Base-by-base conservation (phyloP, 92 coral and sea anemone species). In the Zoanthus solanderi region DNA sequence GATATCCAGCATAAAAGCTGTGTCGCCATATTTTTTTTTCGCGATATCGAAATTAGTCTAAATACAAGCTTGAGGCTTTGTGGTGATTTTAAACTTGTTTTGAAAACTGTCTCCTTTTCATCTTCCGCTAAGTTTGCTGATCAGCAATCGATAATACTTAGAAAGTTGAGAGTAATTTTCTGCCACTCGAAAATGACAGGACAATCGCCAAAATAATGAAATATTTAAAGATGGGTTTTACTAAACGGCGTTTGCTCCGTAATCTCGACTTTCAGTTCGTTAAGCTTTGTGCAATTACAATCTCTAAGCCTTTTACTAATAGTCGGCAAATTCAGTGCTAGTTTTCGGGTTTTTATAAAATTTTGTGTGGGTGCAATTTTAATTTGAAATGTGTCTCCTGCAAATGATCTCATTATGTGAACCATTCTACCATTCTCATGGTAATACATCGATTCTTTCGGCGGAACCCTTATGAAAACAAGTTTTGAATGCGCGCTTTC, bases 391-490 rank as follows among this genome's bases (percentile, higher is more conserved):
- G 88, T 90, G 87, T 87, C 79, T 83, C 88, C 47, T 89, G 81
- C 92, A 95, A 91, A 93, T 88, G 96, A 91, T 93, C 96, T 90
- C 91, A 95, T 95, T 95, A 90, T 83, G 8, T 73, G 42, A 81
- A 89, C 63, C 85, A 88, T 95, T 88, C 75, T 72, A 61, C 93
- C 74, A 91, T 90, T 95, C 87, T 89, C 79, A 95, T 91, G 96
- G 52, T 85, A 90, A 95, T 95, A 61, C 71, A 28, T 31, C 89
- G 52, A 87, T 92, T 92, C 91, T 87, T 53, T 73, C 88, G 79
- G 92, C 98, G 98, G 96, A 95, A 93, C 98, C 90, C 79, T 84
- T 85, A 90, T 52, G 71, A 95, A 89, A 95, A 95, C 98, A 91
- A 87, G 90, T 92, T 91, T 89, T 91, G 85, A 93, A 87, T 84